Conservation (phyloP, 2,888 invertebrate species). For the Euplexia lucipara region DNA sequence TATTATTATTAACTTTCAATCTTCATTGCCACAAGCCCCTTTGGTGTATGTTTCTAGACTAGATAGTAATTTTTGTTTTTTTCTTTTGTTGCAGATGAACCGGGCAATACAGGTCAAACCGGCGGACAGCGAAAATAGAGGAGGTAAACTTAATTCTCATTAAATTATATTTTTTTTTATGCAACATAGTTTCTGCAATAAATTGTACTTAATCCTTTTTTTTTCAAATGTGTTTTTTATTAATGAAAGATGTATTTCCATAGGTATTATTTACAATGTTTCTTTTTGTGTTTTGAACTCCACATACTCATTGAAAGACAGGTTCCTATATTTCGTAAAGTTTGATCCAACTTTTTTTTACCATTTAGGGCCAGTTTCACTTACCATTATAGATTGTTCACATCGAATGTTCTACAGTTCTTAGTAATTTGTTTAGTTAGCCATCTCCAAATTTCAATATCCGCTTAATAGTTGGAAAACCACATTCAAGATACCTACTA, state of each 20-base stretch:
- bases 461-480: no score
- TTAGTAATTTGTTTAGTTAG: background rate
- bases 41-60: no score
- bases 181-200: no score
- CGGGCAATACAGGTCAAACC: constrained; percentile 99
- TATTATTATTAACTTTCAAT: no score
- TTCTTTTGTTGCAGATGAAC: constrained; percentile 98
- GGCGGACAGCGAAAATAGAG: constrained; percentile 99
- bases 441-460: background rate
- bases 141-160: constrained; percentile 93
- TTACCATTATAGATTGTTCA: background rate
- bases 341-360: background rate
- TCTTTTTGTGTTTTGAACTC: background rate
- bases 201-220: no score
- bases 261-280: constrained; percentile 5
- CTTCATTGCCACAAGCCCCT: no score
- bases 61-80: constrained; percentile 5
- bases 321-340: background rate
- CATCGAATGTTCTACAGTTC: background rate
- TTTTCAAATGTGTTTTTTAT: background rate
- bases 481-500: background rate
- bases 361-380: background rate
- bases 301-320: background rate
- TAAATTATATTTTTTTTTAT: background rate
- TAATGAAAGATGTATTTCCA: background rate